Conservation (phyloP, 2,888 invertebrate genomes). For the Clusia tigrina region DNA sequence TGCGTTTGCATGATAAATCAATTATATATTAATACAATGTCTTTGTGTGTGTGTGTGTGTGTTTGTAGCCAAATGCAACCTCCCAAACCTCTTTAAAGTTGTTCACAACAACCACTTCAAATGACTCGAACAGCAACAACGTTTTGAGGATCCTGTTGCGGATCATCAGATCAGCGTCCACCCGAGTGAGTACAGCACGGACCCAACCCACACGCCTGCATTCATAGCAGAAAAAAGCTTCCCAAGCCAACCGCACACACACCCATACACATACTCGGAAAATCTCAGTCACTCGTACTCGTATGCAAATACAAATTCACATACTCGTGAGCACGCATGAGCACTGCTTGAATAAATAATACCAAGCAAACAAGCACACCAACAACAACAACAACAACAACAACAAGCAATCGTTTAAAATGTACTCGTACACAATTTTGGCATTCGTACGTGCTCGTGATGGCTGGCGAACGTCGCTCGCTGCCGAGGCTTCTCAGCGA, state of each 20-base stretch:
- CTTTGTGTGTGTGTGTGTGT: neutral
- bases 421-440: neutral
- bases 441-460: neutral
- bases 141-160: slow-evolving; percentile 1
- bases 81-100: slow-evolving; percentile 3
- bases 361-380: neutral
- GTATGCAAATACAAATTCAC: neutral
- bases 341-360: neutral
- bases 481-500: slow-evolving; percentile 2
- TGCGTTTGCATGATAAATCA: slow-evolving; percentile 13
- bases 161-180: neutral
- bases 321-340: neutral
- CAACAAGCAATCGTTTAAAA: too few species aligned
- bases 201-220: slow-evolving; percentile 12
- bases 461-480: neutral
- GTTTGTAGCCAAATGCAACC: neutral
- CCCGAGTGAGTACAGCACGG: neutral
- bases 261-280: neutral
- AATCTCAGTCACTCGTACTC: too few species aligned
- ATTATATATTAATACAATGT: slow-evolving; percentile 2
- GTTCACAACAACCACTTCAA: neutral
- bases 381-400: too few species aligned
- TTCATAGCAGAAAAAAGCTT: slow-evolving; percentile 10
- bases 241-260: neutral
- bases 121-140: neutral